A percentile compares a stretch with the other conserved stretches of the same genome.
Evolutionary conservation across 2,113 vertebrate species (phyloP).

Genomic region (Triplophysa dalaica): DNA sequence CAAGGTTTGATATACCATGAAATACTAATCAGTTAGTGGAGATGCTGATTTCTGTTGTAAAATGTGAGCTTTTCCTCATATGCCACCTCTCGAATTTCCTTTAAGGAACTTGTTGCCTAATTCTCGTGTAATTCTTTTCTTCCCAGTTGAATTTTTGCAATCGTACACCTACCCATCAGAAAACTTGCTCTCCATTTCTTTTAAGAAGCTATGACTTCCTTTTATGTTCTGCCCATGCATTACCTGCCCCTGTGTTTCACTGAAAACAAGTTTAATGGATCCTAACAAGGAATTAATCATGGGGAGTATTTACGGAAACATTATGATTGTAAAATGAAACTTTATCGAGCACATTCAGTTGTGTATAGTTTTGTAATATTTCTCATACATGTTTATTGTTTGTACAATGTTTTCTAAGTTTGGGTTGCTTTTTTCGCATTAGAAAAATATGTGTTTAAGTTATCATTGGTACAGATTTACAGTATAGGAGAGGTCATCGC

Average conservation of each 20-base stretch:
- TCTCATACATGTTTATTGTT: constrained; percentile 66
- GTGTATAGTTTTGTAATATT: constrained; percentile 70
- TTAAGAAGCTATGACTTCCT: not conserved
- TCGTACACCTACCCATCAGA: not conserved
- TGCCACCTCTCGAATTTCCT: not conserved
- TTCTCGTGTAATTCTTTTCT: not conserved
- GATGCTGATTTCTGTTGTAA: not conserved
- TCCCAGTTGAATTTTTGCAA: constrained; percentile 1
- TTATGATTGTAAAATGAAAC: constrained; percentile 66
- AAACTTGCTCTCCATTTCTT: not conserved
- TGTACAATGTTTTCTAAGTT: constrained; percentile 59
- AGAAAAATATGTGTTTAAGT: constrained; percentile 29
- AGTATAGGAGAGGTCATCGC: constrained; percentile 34
- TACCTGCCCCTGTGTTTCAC: not conserved
- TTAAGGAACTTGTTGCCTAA: not conserved
- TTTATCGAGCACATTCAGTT: constrained; percentile 70
- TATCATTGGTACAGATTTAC: constrained; percentile 31
- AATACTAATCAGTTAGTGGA: constrained; percentile 24
- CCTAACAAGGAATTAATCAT: constrained; percentile 10
- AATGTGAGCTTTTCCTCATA: constrained; percentile 2
- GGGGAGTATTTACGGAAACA: constrained; percentile 47
- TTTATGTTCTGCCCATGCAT: not conserved
- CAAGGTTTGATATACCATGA: not conserved
- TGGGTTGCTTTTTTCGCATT: constrained; percentile 43
- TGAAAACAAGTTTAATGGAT: not conserved